Conservation (phyloP, 2,888 invertebrate species). For the Ophion ellenae region DNA sequence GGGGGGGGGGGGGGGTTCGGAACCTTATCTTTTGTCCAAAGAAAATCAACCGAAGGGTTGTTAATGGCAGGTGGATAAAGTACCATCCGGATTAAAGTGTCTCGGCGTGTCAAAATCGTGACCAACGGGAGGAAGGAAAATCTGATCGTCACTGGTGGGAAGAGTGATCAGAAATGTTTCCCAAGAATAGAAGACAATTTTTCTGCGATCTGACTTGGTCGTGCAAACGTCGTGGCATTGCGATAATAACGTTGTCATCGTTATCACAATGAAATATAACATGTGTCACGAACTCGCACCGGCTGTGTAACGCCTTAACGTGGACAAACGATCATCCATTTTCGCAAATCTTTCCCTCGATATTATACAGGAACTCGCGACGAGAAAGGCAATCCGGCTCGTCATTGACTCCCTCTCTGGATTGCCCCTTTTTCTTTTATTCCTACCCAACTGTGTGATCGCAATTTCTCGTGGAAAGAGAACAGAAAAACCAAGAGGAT, state of each 20-base stretch:
- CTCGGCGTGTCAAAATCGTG: too few species aligned
- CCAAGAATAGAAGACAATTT: background rate
- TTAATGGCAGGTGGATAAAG: too few species aligned
- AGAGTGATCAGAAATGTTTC: background rate
- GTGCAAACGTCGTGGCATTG: background rate
- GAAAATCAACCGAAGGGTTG: too few species aligned
- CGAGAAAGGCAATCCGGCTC: background rate
- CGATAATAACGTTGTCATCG: constrained; percentile 20
- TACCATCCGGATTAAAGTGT: too few species aligned
- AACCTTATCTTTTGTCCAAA: too few species aligned
- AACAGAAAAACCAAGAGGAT: background rate
- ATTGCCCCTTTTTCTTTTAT: background rate
- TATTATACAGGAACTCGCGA: constrained; percentile 5
- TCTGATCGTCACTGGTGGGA: background rate
- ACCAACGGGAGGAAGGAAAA: too few species aligned
- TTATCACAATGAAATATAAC: constrained; percentile 15
- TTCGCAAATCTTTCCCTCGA: background rate
- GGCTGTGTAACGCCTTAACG: constrained; percentile 8
- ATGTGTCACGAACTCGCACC: constrained; percentile 8
- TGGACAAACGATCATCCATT: constrained; percentile 37
- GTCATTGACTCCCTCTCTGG: background rate
- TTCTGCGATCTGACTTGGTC: background rate
- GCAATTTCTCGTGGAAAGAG: background rate
- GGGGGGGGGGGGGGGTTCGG: too few species aligned
- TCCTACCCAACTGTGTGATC: background rate